phyloP scores from a whole-genome alignment of 2,888 invertebrate genomes.

The Diadegma fenestrale region DNA sequence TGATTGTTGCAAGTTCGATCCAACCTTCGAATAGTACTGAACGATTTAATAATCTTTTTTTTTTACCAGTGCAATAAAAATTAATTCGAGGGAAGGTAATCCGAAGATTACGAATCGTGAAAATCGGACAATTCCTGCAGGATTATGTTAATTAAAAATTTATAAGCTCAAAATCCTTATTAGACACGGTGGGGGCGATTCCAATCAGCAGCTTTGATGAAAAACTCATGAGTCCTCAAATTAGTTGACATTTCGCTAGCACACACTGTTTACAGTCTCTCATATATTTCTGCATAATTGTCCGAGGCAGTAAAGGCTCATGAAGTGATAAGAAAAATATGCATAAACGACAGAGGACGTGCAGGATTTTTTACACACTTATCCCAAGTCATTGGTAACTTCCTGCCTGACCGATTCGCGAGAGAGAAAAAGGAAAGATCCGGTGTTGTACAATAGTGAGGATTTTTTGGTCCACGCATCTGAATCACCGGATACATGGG shows the following conservation, averaged over 20 bases:
- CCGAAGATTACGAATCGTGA: not conserved
- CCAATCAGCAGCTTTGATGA: not conserved
- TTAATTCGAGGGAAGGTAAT: not conserved
- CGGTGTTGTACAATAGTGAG: constrained; percentile 70
- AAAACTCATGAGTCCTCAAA: not conserved
- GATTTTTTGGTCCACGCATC: constrained; percentile 72
- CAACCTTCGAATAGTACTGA: constrained; percentile 43
- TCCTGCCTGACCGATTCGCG: constrained; percentile 36
- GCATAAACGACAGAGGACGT: not conserved
- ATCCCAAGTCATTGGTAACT: constrained; percentile 20
- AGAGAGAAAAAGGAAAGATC: constrained; percentile 29
- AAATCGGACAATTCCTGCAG: not conserved
- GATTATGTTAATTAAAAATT: not conserved
- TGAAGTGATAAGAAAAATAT: not conserved
- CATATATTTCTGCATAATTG: not conserved
- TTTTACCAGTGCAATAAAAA: not conserved
- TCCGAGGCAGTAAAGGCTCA: not conserved
- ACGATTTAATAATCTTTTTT: constrained; percentile 32
- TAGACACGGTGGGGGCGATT: not conserved
- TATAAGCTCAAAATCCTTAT: not conserved
- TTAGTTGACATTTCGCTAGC: not conserved
- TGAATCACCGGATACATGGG: constrained; percentile 4
- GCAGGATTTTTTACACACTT: not conserved
- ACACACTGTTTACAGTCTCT: not conserved
- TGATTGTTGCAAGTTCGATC: constrained; percentile 55